Conservation (phyloP, 2,113 vertebrate species). For the Petroica traversi region DNA sequence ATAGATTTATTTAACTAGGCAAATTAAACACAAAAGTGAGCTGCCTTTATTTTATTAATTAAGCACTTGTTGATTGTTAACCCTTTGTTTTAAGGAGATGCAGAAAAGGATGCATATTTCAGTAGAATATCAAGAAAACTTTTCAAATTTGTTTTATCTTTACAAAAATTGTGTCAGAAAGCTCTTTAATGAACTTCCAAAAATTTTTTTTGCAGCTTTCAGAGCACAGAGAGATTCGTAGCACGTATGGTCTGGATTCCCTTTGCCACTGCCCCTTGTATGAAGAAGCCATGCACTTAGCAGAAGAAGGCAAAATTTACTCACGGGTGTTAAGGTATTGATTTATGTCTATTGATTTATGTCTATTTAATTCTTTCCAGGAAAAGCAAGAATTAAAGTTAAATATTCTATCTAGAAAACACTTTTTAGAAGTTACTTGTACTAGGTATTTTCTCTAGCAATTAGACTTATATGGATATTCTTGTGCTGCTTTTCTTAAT, state of each 20-base stretch:
- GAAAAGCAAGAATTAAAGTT: background rate
- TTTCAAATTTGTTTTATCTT: background rate
- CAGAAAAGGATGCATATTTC: background rate
- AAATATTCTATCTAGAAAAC: background rate
- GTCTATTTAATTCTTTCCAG: background rate
- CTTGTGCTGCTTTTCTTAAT: background rate
- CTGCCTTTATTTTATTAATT: background rate
- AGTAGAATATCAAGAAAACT: background rate
- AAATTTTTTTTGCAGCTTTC: slow-evolving; percentile 71
- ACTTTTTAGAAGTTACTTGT: background rate
- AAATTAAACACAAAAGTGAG: background rate
- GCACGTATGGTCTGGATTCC: slow-evolving; percentile 64
- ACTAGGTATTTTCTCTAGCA: background rate
- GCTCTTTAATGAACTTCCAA: background rate
- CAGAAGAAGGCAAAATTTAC: slow-evolving; percentile 91
- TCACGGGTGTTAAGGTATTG: slow-evolving; percentile 88
- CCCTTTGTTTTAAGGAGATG: background rate
- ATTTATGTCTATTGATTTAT: background rate
- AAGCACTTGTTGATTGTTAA: background rate
- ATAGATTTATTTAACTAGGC: slow-evolving; percentile 2
- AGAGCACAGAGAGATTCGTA: slow-evolving; percentile 82
- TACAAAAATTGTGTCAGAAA: background rate
- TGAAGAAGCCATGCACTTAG: slow-evolving; percentile 91
- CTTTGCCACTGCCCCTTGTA: slow-evolving; percentile 86
- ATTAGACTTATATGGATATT: background rate